These are phyloP conservation scores for Osmoderma eremita DNA, from an alignment of 2,888 invertebrate species.

Conservation along the genomic window DNA sequence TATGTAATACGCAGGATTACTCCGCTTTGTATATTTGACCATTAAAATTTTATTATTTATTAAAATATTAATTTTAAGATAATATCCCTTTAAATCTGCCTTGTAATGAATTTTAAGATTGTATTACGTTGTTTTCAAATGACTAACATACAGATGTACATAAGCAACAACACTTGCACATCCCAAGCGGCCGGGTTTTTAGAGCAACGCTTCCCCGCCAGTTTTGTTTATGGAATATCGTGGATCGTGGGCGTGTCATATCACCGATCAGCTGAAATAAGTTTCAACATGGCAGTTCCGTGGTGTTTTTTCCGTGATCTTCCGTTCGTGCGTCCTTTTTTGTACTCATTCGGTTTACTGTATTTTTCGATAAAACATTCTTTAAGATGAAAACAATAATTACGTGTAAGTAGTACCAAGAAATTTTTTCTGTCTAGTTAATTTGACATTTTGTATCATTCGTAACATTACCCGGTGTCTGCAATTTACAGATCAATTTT, in stretches of 20 bases:
- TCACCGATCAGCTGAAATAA: constrained; percentile 59
- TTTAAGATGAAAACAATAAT: constrained; percentile 23
- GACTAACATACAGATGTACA: constrained; percentile 40
- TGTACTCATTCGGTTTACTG: constrained; percentile 13
- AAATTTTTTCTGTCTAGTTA: constrained; percentile 12
- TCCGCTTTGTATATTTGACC: not conserved
- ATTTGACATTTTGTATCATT: constrained; percentile 11
- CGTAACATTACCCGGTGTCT: too few species aligned
- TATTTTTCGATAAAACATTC: constrained; percentile 17
- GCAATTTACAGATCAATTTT: too few species aligned
- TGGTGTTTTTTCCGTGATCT: constrained; percentile 35
- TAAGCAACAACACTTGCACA: constrained; percentile 31
- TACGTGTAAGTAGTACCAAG: constrained; percentile 18
- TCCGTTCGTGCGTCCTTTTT: constrained; percentile 42
- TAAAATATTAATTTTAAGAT: not conserved
- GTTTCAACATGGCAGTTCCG: constrained; percentile 57
- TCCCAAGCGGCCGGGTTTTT: constrained; percentile 21
- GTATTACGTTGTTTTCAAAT: constrained; percentile 44
- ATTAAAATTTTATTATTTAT: constrained; percentile 7
- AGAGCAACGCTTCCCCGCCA: constrained; percentile 38
- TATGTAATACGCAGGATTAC: too few species aligned
- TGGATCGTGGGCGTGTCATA: constrained; percentile 60
- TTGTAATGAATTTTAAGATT: not conserved
- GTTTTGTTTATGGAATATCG: constrained; percentile 55
- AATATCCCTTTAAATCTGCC: not conserved